Percentiles rank a stretch among this genome's conserved stretches.
Conservation (phyloP, 2,113 vertebrate species). For the Rhinogobius similis region DNA sequence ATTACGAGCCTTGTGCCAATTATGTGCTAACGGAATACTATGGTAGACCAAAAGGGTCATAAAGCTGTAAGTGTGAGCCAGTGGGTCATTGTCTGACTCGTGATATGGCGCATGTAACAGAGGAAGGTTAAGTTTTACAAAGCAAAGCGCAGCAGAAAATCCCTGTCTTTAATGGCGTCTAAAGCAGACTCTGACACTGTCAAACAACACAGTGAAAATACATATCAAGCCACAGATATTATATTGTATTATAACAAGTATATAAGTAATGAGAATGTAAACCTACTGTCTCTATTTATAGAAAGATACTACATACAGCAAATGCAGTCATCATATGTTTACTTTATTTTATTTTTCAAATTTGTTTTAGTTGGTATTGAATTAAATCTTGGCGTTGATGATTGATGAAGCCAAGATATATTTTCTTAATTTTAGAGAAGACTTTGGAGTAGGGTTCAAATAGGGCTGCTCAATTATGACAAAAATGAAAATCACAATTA, state of each 20-base stretch:
- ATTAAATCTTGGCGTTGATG: too few relatives aligned
- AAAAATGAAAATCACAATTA: too few relatives aligned
- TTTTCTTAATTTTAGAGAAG: too few relatives aligned
- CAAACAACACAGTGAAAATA: neutral
- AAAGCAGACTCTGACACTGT: neutral
- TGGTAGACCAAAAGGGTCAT: slow-evolving; percentile 24
- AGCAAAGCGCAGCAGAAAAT: neutral
- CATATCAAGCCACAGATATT: neutral
- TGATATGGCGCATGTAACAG: slow-evolving; percentile 20
- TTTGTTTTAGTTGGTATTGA: too few relatives aligned
- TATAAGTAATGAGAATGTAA: too few relatives aligned
- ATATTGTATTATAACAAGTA: neutral
- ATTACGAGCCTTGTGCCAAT: slow-evolving; percentile 40
- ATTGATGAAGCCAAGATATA: too few relatives aligned
- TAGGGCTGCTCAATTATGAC: too few relatives aligned
- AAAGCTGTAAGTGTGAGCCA: slow-evolving; percentile 29
- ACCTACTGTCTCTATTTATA: too few relatives aligned
- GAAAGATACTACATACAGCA: neutral
- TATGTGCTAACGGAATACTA: slow-evolving; percentile 29
- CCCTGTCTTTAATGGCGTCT: neutral
- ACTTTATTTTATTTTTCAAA: too few relatives aligned
- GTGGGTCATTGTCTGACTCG: slow-evolving; percentile 9
- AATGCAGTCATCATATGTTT: too few relatives aligned
- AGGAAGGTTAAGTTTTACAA: slow-evolving; percentile 25
- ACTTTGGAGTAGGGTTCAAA: too few relatives aligned